Conservation (phyloP, 2,797 vertebrate genomes). For the Pelodytes ibericus region DNA sequence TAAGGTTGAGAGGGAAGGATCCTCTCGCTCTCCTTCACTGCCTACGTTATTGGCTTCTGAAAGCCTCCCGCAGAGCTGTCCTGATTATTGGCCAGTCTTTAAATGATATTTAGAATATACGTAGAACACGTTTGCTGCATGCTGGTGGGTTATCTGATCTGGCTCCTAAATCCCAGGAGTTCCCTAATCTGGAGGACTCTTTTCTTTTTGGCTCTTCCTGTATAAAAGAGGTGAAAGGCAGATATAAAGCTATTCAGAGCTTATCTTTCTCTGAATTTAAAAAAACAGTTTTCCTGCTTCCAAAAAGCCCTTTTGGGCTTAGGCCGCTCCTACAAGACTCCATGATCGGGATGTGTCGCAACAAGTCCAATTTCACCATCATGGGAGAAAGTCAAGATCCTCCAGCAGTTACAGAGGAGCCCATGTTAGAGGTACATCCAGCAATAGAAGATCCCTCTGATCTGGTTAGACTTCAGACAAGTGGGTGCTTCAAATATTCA, state of each 20-base stretch:
- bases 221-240: background rate
- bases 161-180: background rate
- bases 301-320: too few relatives aligned
- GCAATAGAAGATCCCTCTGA: background rate
- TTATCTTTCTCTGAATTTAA: too few relatives aligned
- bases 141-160: background rate
- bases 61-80: background rate
- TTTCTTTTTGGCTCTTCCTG: background rate
- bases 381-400: background rate
- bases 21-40: background rate
- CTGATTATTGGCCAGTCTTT: background rate
- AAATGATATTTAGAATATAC: background rate
- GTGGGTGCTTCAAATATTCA: too few relatives aligned
- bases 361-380: background rate
- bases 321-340: background rate
- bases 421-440: too few relatives aligned
- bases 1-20: background rate
- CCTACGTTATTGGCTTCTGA: background rate
- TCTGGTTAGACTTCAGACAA: too few relatives aligned
- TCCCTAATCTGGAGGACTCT: constrained; percentile 1
- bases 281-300: background rate
- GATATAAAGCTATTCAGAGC: too few relatives aligned
- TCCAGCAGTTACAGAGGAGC: background rate
- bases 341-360: background rate
- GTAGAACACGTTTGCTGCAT: background rate